These are phyloP conservation scores for Hydrozoanthus gracilis DNA, from an alignment of 92 coral and sea anemone species.

Conservation along the genomic window DNA sequence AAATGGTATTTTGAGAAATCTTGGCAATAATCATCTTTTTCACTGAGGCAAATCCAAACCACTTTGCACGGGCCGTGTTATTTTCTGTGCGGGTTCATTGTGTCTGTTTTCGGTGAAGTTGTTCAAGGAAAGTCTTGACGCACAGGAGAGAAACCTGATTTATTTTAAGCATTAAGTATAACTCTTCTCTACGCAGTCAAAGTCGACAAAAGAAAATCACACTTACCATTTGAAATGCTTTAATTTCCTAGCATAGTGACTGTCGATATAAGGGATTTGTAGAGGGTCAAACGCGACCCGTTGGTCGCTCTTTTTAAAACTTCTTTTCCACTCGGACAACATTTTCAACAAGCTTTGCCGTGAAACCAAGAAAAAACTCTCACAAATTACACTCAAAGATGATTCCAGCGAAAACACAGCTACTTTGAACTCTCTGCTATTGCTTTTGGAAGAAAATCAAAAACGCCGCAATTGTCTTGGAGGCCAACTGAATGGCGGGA, in stretches of 20 bases:
- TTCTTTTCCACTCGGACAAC: not conserved
- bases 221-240: not conserved
- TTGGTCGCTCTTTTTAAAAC: not conserved
- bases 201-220: no score
- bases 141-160: no score
- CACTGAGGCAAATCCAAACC: no score
- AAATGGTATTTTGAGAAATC: no score
- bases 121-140: no score
- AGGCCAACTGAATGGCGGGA: slow-evolving; percentile 32
- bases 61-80: no score
- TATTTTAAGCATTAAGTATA: no score
- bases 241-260: not conserved
- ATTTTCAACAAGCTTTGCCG: not conserved
- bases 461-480: slow-evolving; percentile 35
- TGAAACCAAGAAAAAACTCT: not conserved
- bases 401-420: not conserved
- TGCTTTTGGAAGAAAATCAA: slow-evolving; percentile 85
- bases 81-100: no score
- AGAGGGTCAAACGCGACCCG: not conserved
- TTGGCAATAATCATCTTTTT: no score
- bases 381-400: not conserved
- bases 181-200: no score
- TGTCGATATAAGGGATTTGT: not conserved
- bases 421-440: slow-evolving; percentile 25
- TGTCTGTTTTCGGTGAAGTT: no score